Base-by-base conservation (phyloP, 1,140 invertebrate species). In the Danaus melanippus region DNA sequence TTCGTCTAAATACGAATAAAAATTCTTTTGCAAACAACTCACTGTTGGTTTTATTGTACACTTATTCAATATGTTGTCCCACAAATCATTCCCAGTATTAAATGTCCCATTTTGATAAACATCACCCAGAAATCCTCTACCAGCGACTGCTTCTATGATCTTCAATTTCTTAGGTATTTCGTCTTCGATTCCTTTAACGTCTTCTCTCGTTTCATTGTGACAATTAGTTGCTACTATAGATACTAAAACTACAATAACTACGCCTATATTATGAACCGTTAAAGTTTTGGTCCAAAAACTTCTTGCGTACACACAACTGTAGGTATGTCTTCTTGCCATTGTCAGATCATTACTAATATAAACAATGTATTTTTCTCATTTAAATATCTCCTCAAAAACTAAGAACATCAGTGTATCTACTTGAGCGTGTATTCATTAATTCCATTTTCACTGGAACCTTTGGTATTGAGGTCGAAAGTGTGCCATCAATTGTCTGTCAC, bases 1-100 rank as follows among this genome's bases (percentile, higher is more conserved):
- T 10, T 88, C 85, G 54, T 93, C 90, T 45, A 95, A 70, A 69
- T 92, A 94, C 9, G 87, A 82, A 65, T 92, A 92, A 6, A 94
- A 90, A 66, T 92, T 93, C 60, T 92, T 93, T 66, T 93, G 92
- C 21, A 95, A 91, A 67, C 93, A 95, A 43, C 89, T 90, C 66
- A 93, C 89, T 43, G 90, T 89, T 12, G 92, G 90, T 55, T 88
- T 87, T 12, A 86, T 81, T 12, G 89, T 89, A 63, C 93, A 95
- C 63, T 94, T 90, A 48, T 89, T 90, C 42, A 94, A 86, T 15
- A 94, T 87, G 11, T 90, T 90, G 53, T 90, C 90, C 93, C 93
- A 94, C 17, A 94, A 84, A 50, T 88, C 86, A 58, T 93, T 93
- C 46, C 89, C 91, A 55, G 88, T 91, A 17, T 84, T 80, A 56